Percentiles rank a stretch among this genome's conserved stretches.
Evolutionary conservation across 2,113 vertebrate species (phyloP).

Genomic region (Charina bottae): DNA sequence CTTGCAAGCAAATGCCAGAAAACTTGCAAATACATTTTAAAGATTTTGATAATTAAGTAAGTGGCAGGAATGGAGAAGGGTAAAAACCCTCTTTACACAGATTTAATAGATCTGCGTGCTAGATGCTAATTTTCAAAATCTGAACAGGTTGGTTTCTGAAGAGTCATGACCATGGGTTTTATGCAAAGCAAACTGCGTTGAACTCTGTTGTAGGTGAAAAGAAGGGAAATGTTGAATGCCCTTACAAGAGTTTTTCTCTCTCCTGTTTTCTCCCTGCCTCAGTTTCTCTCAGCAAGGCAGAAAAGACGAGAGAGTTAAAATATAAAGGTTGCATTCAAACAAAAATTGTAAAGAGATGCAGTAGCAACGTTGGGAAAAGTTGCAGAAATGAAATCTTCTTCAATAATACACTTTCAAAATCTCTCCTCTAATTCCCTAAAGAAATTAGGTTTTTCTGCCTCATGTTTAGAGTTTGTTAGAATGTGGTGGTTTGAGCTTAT

Average conservation of each 20-base stretch:
- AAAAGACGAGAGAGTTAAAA: background rate
- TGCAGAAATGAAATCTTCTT: too few species aligned
- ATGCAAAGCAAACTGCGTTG: background rate
- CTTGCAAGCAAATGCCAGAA: constrained; percentile 27
- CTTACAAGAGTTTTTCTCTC: background rate
- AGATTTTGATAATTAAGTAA: background rate
- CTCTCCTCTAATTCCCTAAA: too few species aligned
- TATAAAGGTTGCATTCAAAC: background rate
- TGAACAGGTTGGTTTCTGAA: background rate
- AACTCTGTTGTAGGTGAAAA: background rate
- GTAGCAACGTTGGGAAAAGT: background rate
- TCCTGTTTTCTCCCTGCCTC: background rate
- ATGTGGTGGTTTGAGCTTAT: too few species aligned
- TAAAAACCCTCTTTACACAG: background rate
- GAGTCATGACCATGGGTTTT: background rate
- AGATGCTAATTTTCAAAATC: background rate
- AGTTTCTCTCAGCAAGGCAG: background rate
- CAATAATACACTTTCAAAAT: too few species aligned
- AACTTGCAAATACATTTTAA: constrained; percentile 5
- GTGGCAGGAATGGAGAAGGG: background rate
- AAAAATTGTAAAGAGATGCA: background rate
- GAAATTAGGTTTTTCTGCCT: too few species aligned
- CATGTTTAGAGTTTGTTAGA: too few species aligned
- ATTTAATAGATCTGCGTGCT: background rate
- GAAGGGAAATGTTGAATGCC: background rate